phyloP scores from a whole-genome alignment of 2,888 invertebrate species.

The Galerucella calmariensis region DNA sequence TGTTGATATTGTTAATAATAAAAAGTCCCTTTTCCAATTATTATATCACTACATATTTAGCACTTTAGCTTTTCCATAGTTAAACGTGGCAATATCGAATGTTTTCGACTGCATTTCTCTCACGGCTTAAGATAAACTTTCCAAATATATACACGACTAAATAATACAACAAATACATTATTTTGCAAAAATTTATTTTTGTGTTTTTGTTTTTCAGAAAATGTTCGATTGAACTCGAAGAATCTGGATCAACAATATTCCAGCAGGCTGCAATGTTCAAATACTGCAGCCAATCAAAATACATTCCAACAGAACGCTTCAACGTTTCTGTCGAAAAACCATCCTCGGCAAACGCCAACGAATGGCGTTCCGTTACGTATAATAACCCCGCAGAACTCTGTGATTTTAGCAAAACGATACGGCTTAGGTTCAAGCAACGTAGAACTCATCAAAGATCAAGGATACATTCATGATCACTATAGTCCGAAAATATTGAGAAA shows the following conservation, averaged over 20 bases:
- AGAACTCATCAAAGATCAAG: constrained; percentile 41
- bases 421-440: constrained; percentile 43
- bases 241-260: constrained; percentile 50
- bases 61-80: no score
- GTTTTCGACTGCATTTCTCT: no score
- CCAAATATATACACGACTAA: no score
- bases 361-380: constrained; percentile 18
- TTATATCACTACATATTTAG: no score
- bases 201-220: constrained; percentile 44
- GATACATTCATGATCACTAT: constrained; percentile 62
- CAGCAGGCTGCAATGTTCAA: constrained; percentile 63
- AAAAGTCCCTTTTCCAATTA: no score
- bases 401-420: constrained; percentile 53
- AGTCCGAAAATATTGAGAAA: constrained; percentile 55
- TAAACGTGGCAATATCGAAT: no score
- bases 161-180: no score
- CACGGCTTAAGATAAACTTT: no score
- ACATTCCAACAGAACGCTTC: constrained; percentile 58
- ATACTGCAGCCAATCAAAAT: constrained; percentile 59
- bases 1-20: no score
- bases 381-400: constrained; percentile 49
- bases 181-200: not conserved
- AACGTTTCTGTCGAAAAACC: constrained; percentile 36
- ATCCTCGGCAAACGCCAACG: constrained; percentile 12
- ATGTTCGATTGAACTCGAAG: constrained; percentile 38